Conservation (phyloP, 92 coral and sea anemone genomes). For the Plumapathes pennacea region DNA sequence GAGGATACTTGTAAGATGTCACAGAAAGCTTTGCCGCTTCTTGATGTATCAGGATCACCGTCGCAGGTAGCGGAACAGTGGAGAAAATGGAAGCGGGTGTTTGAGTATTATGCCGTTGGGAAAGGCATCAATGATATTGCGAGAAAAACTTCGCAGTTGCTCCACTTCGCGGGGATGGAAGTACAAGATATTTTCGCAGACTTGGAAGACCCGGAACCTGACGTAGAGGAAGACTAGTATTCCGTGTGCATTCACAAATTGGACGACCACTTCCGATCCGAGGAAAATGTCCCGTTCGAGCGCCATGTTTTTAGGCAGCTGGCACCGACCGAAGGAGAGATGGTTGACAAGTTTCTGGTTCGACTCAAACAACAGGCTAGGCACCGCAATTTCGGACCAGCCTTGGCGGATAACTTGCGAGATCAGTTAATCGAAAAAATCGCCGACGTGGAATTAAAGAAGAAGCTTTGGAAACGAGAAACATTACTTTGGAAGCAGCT, state of each 20-base stretch:
- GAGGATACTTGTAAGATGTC: constrained; percentile 13
- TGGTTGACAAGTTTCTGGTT: constrained; percentile 43
- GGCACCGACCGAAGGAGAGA: constrained; percentile 28
- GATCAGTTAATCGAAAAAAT: constrained; percentile 63
- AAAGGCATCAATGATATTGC: constrained; percentile 16
- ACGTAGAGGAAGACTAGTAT: constrained; percentile 13
- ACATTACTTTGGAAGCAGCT: background rate
- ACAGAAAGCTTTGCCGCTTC: background rate
- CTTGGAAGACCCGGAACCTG: constrained; percentile 35
- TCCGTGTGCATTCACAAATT: constrained; percentile 33
- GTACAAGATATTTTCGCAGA: constrained; percentile 59
- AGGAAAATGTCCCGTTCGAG: constrained; percentile 37
- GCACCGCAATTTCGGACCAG: constrained; percentile 50
- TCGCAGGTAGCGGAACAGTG: constrained; percentile 28
- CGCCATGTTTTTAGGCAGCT: constrained; percentile 46
- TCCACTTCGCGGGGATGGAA: constrained; percentile 58
- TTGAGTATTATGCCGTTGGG: constrained; percentile 30
- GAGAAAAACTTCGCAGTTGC: constrained; percentile 17
- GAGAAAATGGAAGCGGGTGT: constrained; percentile 47
- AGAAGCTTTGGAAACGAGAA: background rate
- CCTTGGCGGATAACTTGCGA: constrained; percentile 42
- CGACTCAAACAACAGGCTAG: constrained; percentile 46
- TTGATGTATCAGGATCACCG: constrained; percentile 18
- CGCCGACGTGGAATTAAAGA: constrained; percentile 22
- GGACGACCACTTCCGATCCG: constrained; percentile 21